Conservation (phyloP, 2,797 vertebrate species). For the Ispidina picta region DNA sequence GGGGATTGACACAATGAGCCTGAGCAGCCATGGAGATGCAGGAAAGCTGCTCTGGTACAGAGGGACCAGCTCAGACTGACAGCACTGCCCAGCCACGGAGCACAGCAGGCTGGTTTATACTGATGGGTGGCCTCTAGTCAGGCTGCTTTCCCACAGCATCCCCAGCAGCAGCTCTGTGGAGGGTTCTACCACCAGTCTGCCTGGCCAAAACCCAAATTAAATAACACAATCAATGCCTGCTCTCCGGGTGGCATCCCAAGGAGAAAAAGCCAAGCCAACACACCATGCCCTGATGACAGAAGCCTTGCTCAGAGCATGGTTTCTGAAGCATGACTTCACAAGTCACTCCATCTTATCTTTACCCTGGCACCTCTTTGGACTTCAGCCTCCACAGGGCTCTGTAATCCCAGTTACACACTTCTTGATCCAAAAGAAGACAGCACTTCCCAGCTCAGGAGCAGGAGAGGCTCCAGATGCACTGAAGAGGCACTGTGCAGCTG, state of each 20-base stretch:
- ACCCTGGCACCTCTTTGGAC: not conserved
- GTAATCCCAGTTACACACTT: not conserved
- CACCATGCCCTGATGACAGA: not conserved
- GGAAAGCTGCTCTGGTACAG: not conserved
- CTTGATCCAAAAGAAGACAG: not conserved
- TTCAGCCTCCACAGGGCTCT: not conserved
- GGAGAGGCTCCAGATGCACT: not conserved
- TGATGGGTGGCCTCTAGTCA: not conserved
- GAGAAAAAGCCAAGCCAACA: not conserved
- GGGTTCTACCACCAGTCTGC: not conserved
- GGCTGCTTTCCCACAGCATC: not conserved
- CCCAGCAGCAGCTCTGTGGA: not conserved
- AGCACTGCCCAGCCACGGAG: accelerated
- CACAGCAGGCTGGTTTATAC: not conserved
- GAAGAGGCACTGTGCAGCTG: not conserved
- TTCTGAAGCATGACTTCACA: accelerated
- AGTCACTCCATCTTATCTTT: not conserved
- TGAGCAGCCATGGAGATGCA: not conserved
- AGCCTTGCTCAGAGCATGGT: not conserved
- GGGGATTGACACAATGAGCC: not conserved
- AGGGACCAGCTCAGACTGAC: not conserved
- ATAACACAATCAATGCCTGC: accelerated
- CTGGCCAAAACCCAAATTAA: not conserved
- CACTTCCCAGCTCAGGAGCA: not conserved
- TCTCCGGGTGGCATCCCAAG: not conserved